phyloP scores from a whole-genome alignment of 2,888 invertebrate species.

The Nysson spinosus region DNA sequence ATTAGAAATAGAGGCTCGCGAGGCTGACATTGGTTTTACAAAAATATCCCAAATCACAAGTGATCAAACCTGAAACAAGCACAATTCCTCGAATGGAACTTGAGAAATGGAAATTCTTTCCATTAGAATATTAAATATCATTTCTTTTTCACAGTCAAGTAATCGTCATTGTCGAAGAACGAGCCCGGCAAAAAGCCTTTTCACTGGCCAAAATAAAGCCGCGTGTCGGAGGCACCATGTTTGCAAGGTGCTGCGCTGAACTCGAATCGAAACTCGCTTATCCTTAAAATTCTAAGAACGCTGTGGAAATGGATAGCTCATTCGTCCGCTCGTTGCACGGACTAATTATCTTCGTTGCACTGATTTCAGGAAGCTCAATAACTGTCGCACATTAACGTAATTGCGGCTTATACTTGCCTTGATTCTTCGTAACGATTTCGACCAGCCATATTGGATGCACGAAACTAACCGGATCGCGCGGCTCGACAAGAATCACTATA shows the following conservation, averaged over 20 bases:
- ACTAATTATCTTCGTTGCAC: slow-evolving; percentile 10
- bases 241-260: slow-evolving; percentile 64
- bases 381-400: slow-evolving; percentile 34
- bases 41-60: no score
- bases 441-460: slow-evolving; percentile 90
- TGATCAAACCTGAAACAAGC: no score
- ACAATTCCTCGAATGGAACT: no score
- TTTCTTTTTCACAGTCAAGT: no score
- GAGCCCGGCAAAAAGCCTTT: slow-evolving; percentile 12
- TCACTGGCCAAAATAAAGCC: slow-evolving; percentile 66
- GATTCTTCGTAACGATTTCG: slow-evolving; percentile 91
- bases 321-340: slow-evolving; percentile 3
- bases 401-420: slow-evolving; percentile 81
- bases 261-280: slow-evolving; percentile 61
- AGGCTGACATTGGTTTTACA: no score
- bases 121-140: no score
- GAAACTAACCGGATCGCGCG: slow-evolving; percentile 73
- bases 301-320: slow-evolving; percentile 6
- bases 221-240: slow-evolving; percentile 64
- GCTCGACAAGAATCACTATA: slow-evolving; percentile 63
- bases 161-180: no score
- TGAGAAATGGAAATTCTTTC: no score
- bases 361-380: slow-evolving; percentile 6
- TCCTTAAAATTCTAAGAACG: slow-evolving; percentile 57
- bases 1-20: no score